A percentile compares a stretch with the other conserved stretches of the same genome.
Conservation (phyloP, 2,797 vertebrate genomes). For the Oreochromis mossambicus region DNA sequence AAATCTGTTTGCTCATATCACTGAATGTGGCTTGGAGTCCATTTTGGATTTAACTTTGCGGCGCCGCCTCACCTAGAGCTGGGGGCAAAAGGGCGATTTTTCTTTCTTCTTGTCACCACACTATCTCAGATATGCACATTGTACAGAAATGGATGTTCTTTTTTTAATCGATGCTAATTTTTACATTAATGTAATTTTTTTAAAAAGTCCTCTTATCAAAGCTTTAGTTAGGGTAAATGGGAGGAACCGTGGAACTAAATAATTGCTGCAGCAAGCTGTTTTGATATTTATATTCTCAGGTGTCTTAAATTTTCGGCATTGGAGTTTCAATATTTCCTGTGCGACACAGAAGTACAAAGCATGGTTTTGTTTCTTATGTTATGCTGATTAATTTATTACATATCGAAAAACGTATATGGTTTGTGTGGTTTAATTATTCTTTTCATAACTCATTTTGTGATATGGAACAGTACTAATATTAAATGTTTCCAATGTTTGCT, state of each 20-base stretch:
- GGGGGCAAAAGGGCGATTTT: background rate
- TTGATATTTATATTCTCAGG: constrained; percentile 81
- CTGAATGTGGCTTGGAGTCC: constrained; percentile 50
- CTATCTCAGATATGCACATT: constrained; percentile 75
- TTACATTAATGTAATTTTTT: constrained; percentile 65
- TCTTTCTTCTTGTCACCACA: constrained; percentile 40
- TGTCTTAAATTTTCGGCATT: constrained; percentile 70
- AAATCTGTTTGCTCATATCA: constrained; percentile 60
- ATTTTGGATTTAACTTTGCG: constrained; percentile 23
- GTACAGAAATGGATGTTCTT: constrained; percentile 63
- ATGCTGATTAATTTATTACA: constrained; percentile 81
- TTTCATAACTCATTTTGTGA: constrained; percentile 75
- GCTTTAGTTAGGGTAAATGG: constrained; percentile 62
- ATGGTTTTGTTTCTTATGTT: constrained; percentile 71
- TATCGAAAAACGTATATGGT: constrained; percentile 59
- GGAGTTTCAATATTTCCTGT: constrained; percentile 69
- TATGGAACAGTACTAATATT: constrained; percentile 73
- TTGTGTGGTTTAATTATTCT: constrained; percentile 77
- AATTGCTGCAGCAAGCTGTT: constrained; percentile 72
- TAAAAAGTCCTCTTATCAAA: constrained; percentile 50
- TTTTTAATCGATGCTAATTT: constrained; percentile 52
- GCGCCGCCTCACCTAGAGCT: constrained; percentile 6
- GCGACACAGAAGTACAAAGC: constrained; percentile 68
- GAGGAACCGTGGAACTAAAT: constrained; percentile 65
- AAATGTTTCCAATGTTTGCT: constrained; percentile 74